These are phyloP conservation scores for Ametastegia equiseti DNA, from an alignment of 2,888 invertebrate species.

Conservation along the genomic window DNA sequence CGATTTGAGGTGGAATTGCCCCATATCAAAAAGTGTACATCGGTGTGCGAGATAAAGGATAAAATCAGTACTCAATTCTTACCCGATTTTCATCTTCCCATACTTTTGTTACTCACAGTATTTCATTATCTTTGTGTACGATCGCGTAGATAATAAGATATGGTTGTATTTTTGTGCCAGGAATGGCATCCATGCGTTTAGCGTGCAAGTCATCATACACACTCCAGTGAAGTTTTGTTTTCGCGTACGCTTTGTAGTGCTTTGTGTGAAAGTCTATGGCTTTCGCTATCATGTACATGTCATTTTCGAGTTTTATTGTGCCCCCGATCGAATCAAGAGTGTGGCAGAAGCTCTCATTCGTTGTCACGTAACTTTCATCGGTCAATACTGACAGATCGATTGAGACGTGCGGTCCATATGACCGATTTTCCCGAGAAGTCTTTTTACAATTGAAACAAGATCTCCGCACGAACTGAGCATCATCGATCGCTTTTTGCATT, in stretches of 20 bases:
- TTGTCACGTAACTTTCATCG: background rate
- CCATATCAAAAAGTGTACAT: too few relatives aligned
- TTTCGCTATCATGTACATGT: background rate
- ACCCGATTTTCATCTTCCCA: too few relatives aligned
- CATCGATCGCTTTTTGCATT: constrained; percentile 40
- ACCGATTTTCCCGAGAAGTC: background rate
- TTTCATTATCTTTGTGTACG: background rate
- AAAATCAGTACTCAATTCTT: too few relatives aligned
- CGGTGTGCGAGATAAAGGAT: too few relatives aligned
- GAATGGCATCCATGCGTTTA: background rate
- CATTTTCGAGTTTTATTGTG: background rate
- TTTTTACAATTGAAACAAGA: background rate
- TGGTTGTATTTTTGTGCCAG: background rate
- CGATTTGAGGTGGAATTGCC: too few relatives aligned
- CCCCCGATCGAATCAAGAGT: background rate
- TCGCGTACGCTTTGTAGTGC: background rate
- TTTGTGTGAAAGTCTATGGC: background rate
- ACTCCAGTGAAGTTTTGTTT: background rate
- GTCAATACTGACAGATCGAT: constrained; percentile 32
- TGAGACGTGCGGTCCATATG: constrained; percentile 3
- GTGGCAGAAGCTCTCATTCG: background rate
- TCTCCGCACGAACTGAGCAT: background rate
- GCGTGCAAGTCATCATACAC: background rate
- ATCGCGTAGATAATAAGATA: constrained; percentile 1
- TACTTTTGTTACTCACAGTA: background rate